These are phyloP conservation scores for Oreotrochilus melanogaster DNA, from an alignment of 2,113 vertebrate genomes.

Conservation along the genomic window DNA sequence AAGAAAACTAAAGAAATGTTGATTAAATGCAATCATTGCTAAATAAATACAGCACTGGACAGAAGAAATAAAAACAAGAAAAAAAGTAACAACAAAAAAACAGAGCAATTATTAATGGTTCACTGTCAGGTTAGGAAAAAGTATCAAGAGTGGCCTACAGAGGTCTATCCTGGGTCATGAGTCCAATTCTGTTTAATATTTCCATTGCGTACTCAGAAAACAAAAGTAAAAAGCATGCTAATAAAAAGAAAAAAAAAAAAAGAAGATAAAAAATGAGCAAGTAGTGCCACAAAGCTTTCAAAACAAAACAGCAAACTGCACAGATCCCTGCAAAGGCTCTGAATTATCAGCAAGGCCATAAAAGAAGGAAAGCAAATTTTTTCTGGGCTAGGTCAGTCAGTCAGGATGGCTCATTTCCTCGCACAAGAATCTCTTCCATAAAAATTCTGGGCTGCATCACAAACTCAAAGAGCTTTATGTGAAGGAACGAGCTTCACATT, in stretches of 20 bases:
- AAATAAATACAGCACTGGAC: not conserved
- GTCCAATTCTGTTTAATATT: not conserved
- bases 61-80: not conserved
- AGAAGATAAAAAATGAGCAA: not conserved
- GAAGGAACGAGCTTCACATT: not conserved
- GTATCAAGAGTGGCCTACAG: not conserved
- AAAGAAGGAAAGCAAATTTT: not conserved
- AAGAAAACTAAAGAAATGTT: constrained; percentile 19
- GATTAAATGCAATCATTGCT: not conserved
- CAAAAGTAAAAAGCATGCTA: not conserved
- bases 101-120: not conserved
- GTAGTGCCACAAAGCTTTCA: not conserved
- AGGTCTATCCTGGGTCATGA: not conserved
- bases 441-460: not conserved
- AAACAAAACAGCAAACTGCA: not conserved
- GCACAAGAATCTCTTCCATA: not conserved
- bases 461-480: not conserved
- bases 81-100: not conserved
- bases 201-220: not conserved
- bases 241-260: not conserved
- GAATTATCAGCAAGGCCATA: not conserved
- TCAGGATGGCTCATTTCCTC: not conserved
- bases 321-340: not conserved
- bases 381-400: not conserved
- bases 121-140: not conserved